A percentile compares a stretch with the other conserved stretches of the same genome.
Evolutionary conservation across 2,797 vertebrate genomes (phyloP).

Genomic region (Anguilla marmorata): DNA sequence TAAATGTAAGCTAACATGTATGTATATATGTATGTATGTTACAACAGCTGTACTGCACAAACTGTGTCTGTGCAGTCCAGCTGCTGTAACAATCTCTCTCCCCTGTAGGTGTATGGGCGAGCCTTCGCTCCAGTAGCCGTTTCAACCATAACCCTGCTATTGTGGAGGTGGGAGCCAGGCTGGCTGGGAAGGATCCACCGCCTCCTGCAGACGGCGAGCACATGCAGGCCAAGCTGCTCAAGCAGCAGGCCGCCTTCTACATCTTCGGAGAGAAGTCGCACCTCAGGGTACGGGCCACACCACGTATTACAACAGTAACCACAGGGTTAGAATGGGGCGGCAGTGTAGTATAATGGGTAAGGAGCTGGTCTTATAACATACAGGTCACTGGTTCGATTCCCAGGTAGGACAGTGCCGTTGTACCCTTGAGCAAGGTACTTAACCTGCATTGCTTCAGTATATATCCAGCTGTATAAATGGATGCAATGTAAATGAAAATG

Average conservation of each 20-base stretch:
- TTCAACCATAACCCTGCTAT: slow-evolving; percentile 77
- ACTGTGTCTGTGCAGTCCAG: no score
- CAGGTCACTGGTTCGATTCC: no score
- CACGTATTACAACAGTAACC: background rate
- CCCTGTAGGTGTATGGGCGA: slow-evolving; percentile 90
- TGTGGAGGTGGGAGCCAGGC: slow-evolving; percentile 80
- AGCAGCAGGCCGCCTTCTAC: slow-evolving; percentile 90
- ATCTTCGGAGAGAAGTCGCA: slow-evolving; percentile 99
- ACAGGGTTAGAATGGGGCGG: background rate
- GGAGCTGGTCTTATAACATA: no score
- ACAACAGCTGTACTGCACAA: no score
- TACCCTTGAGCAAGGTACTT: no score
- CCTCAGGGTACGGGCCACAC: slow-evolving; percentile 77
- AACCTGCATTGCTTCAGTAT: no score
- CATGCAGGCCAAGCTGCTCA: slow-evolving; percentile 87
- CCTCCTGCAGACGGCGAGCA: slow-evolving; percentile 76
- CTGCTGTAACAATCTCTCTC: slow-evolving; percentile 6
- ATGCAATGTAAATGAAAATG: no score
- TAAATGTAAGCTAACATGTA: no score
- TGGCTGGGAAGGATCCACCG: slow-evolving; percentile 85
- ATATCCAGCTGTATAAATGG: no score
- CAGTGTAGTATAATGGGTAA: no score
- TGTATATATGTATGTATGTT: no score
- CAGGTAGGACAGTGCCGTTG: no score
- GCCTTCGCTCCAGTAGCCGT: slow-evolving; percentile 91